Conservation (phyloP, 2,113 vertebrate species). For the Ophiodon elongatus region DNA sequence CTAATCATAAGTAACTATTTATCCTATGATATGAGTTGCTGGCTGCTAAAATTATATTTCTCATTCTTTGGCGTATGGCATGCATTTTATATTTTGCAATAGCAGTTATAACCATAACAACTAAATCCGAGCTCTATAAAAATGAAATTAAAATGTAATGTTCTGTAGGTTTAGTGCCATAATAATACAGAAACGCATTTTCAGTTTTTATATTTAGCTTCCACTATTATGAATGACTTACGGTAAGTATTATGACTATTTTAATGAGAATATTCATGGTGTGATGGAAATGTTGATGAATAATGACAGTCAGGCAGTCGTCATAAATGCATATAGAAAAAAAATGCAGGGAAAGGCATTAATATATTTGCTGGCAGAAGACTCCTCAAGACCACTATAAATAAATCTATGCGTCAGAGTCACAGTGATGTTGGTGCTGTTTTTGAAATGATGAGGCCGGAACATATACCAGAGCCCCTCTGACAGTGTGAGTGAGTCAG, state of each 20-base stretch:
- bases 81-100: neutral
- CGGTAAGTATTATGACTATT: neutral
- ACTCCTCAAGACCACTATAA: neutral
- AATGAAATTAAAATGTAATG: neutral
- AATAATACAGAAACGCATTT: neutral
- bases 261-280: neutral
- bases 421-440: neutral
- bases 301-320: neutral
- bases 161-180: neutral
- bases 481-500: conserved; percentile 22
- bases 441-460: conserved; percentile 39
- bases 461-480: neutral
- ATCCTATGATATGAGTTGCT: neutral
- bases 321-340: neutral
- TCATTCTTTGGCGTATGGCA: neutral
- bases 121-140: neutral
- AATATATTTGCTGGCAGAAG: neutral
- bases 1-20: neutral
- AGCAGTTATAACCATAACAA: neutral
- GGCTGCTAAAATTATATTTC: neutral
- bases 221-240: neutral
- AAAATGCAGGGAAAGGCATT: neutral
- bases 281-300: neutral
- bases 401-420: neutral
- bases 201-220: neutral